Evolutionary conservation across 2,797 vertebrate genomes (phyloP), one percentile per base, ranked within the genome.

Genomic region (Megalops cyprinoides): DNA sequence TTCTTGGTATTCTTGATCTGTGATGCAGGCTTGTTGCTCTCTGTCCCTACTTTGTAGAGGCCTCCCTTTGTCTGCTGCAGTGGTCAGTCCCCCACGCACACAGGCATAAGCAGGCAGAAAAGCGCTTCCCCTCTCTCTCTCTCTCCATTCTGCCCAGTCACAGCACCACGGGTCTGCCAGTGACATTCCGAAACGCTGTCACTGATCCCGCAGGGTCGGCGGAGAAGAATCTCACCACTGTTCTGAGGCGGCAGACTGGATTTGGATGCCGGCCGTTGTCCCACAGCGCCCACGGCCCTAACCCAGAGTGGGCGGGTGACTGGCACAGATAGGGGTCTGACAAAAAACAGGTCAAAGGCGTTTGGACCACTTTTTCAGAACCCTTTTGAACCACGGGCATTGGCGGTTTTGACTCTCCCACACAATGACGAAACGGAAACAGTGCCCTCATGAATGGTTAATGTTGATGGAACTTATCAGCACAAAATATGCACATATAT

Each of bases 121-220:
- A 39, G 58, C 74, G 44, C 79, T 83, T 71, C 39, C 83, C 85
- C 60, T 81, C 77, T 77, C 73, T 79, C 34, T 51, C 42, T 65
- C 76, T 10, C 53, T 55, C 49, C 62, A 76, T 69, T 78, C 42
- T 77, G 77, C 77, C 65, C 42, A 37, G 81, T 82, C 89, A 90
- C 85, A 89, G 86, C 37, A 75, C 83, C 82, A 82, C 56, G 56
- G 25, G 23, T 6, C 39, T 58, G 81, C 87, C 82, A 82, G 78
- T 80, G 84, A 77, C 90, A 90, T 93, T 92, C 90, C 87, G 85
- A 55, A n/a, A 12, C 25, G 55, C 34, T 14, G 37, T 56, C 65
- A 42, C 55, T 74, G 42, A 10, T 79, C n/a, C 56, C 25, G 42
- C 4, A 20, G 28, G 79, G 79, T 51, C 73, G 39, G 71, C 31